phyloP scores from a whole-genome alignment of 2,797 vertebrate genomes.

The Vultur gryphus region DNA sequence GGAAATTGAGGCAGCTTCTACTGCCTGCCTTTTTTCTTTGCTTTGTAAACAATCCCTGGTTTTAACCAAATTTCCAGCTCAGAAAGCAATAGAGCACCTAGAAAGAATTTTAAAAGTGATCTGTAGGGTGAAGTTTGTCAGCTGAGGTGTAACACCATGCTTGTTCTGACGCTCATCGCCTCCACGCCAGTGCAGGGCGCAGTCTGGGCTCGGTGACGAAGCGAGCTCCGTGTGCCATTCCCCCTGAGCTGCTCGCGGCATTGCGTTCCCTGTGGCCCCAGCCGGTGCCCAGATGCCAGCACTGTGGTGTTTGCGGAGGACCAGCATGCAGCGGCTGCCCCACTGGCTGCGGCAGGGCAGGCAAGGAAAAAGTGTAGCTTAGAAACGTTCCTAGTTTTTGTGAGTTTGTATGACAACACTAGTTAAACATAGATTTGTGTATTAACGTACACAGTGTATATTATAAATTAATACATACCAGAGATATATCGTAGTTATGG shows the following conservation, averaged over 20 bases:
- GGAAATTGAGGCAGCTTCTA: neutral
- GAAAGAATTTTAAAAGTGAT: neutral
- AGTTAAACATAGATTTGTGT: conserved; percentile 66
- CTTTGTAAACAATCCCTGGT: neutral
- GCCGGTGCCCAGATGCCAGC: rapidly evolving
- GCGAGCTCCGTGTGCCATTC: rapidly evolving
- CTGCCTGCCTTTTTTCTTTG: conserved; percentile 21
- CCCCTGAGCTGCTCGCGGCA: neutral
- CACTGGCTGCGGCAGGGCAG: neutral
- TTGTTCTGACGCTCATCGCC: rapidly evolving
- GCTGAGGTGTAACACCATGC: rapidly evolving
- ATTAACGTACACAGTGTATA: conserved; percentile 55
- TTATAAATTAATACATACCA: conserved; percentile 64
- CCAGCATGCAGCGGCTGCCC: neutral
- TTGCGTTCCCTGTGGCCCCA: neutral
- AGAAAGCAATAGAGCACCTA: neutral
- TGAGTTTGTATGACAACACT: conserved; percentile 41
- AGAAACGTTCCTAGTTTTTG: conserved; percentile 43
- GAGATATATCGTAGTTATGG: conserved; percentile 42
- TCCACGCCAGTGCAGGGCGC: neutral
- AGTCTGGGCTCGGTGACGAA: neutral
- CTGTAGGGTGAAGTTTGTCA: neutral
- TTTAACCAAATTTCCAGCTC: neutral
- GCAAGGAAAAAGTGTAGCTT: conserved; percentile 24
- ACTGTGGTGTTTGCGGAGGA: neutral